Conservation (phyloP, 2,888 invertebrate genomes). For the Malachius bipustulatus region DNA sequence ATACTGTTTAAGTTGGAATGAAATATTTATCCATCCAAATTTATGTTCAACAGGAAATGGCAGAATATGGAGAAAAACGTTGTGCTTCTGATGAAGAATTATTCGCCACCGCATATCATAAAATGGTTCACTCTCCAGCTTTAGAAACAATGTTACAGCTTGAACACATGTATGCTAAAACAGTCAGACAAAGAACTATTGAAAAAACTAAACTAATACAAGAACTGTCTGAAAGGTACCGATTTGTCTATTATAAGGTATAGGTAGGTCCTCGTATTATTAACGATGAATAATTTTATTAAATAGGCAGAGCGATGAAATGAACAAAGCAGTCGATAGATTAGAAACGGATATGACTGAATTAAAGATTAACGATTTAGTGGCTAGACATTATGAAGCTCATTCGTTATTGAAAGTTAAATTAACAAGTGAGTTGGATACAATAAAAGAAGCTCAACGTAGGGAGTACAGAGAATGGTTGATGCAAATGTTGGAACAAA, state of each 20-base stretch:
- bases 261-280: no score
- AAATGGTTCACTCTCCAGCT: conserved; percentile 51
- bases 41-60: conserved; percentile 71
- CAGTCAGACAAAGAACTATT: conserved; percentile 59
- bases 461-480: conserved; percentile 84
- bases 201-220: conserved; percentile 62
- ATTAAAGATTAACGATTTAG: conserved; percentile 72
- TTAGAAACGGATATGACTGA: conserved; percentile 69
- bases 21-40: conserved; percentile 10
- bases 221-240: conserved; percentile 51
- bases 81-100: conserved; percentile 76
- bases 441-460: conserved; percentile 72
- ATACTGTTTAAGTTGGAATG: conserved; percentile 6
- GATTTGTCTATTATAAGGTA: conserved; percentile 8
- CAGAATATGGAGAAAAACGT: conserved; percentile 70
- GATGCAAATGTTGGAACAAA: conserved; percentile 64
- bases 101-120: conserved; percentile 76
- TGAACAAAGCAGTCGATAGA: conserved; percentile 72
- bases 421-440: conserved; percentile 76
- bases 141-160: conserved; percentile 78
- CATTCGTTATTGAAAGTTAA: conserved; percentile 75
- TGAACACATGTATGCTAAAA: conserved; percentile 76
- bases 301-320: conserved; percentile 70
- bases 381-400: conserved; percentile 69
- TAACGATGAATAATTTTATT: no score